These are phyloP conservation scores for Kryphioiulus occultus DNA, from an alignment of 2,888 invertebrate species.

Conservation along the genomic window DNA sequence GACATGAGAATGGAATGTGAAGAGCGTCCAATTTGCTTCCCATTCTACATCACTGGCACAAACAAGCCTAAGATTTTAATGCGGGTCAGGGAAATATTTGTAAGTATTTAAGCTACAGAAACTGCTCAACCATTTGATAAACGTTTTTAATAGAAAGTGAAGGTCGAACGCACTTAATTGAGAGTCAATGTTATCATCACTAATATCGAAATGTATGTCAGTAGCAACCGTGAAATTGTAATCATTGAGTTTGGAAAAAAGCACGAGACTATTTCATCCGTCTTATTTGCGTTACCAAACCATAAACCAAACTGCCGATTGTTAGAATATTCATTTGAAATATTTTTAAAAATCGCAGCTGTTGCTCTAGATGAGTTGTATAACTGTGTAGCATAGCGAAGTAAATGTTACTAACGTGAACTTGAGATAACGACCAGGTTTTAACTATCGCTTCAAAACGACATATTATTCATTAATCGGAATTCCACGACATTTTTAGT, in stretches of 20 bases:
- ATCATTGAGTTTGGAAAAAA: background rate
- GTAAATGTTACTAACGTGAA: slow-evolving; percentile 10
- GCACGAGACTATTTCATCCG: background rate
- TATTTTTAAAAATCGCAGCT: background rate
- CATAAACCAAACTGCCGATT: background rate
- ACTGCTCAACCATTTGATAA: slow-evolving; percentile 31
- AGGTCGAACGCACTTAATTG: background rate
- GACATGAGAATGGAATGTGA: background rate
- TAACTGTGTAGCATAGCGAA: background rate
- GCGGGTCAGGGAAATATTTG: slow-evolving; percentile 33
- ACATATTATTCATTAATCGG: background rate
- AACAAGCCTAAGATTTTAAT: background rate
- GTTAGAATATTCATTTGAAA: background rate
- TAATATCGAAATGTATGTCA: slow-evolving; percentile 24
- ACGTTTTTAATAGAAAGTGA: background rate
- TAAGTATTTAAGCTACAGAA: slow-evolving; percentile 2
- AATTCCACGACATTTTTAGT: background rate
- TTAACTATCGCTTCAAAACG: background rate
- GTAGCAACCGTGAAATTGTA: background rate
- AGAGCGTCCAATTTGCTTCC: slow-evolving; percentile 8
- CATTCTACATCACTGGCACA: background rate
- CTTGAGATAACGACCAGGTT: background rate
- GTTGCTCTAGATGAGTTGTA: slow-evolving; percentile 21
- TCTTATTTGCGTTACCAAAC: background rate
- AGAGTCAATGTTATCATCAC: background rate